Evolutionary conservation across 2,888 invertebrate genomes (phyloP).

Genomic region (Acronicta aceris): DNA sequence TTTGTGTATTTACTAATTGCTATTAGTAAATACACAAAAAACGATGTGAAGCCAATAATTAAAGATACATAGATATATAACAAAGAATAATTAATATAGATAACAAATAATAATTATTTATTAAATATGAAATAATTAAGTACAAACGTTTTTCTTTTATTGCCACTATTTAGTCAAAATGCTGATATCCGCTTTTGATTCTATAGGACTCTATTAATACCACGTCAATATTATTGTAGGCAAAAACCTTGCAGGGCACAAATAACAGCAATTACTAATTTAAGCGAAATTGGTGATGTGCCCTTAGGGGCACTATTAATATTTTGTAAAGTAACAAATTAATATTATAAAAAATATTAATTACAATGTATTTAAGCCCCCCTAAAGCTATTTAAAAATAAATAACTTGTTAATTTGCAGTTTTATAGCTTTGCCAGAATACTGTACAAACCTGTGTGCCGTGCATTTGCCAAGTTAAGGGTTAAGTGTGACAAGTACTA

Average conservation of each 20-base stretch:
- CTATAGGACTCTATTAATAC: too few species aligned
- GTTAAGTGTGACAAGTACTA: too few species aligned
- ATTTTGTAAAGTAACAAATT: constrained; percentile 1
- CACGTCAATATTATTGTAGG: constrained; percentile 6
- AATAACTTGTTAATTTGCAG: constrained; percentile 7
- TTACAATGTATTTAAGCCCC: constrained; percentile 1
- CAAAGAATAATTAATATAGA: too few species aligned
- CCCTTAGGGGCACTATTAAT: constrained; percentile 5
- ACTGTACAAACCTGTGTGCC: neutral
- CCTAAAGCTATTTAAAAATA: constrained; percentile 9
- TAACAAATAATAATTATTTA: too few species aligned
- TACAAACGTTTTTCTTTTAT: too few species aligned
- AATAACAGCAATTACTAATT: constrained; percentile 8
- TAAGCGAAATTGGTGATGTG: constrained; percentile 6
- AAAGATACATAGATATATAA: too few species aligned
- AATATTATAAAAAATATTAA: constrained; percentile 3
- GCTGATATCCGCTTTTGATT: too few species aligned
- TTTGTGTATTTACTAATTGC: too few species aligned
- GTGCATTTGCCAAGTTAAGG: constrained; percentile 12
- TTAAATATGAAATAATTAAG: too few species aligned
- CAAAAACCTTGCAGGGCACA: constrained; percentile 8
- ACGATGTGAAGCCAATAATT: too few species aligned
- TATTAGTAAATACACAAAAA: too few species aligned
- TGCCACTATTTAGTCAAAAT: too few species aligned
- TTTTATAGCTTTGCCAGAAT: constrained; percentile 9